Evolutionary conservation across 2,113 vertebrate species (phyloP), one percentile per base, ranked within the genome.

Genomic region (cattle (Bos taurus)): DNA sequence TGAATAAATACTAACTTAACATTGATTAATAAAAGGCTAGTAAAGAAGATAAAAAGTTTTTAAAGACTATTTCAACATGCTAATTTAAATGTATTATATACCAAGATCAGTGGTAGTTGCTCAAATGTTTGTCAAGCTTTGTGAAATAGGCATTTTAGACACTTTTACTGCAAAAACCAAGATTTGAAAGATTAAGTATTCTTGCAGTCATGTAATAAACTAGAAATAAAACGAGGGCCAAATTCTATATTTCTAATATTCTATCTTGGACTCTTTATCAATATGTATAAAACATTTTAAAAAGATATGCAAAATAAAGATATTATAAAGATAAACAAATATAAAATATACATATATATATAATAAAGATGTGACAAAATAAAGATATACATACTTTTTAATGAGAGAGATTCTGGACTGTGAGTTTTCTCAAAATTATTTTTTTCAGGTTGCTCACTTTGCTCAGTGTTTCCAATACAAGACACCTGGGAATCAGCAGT

Each of bases 381-480:
- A 46, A 82, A 95, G 40, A 23, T 50, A 92, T 4, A 16, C n/a
- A 7, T 46, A 90, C 12, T 92, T 84, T 95, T 84, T 52, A 62
- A 25, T 59, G 13, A 21, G 57, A 90, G 54, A 50, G 23, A 74
- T 91, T 85, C 67, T 86, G 28, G 23, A 25, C 54, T 54, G 11
- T 56, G 59, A 89, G 7, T 57, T 87, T 95, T 88, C 84, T 62
- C 25, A 59, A 40, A 93, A 33, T 54, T 92, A 56, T 91, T 97
- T 88, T 94, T 94, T 80, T 48, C 25, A 40, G 21, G 46, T 87
- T 88, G 56, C 23, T 94, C 40, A 48, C 90, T 97, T 87, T 93
- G 9, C 46, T 89, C 40, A 40, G 28, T 95, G 50, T 94, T 96
- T 92, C 28, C 71, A 94, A 90, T 59, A 95, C 50, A 94, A 81